Evolutionary conservation across 2,797 vertebrate genomes (phyloP), one percentile per base, ranked within the genome.

Genomic region (Scolopax bukidnonensis): DNA sequence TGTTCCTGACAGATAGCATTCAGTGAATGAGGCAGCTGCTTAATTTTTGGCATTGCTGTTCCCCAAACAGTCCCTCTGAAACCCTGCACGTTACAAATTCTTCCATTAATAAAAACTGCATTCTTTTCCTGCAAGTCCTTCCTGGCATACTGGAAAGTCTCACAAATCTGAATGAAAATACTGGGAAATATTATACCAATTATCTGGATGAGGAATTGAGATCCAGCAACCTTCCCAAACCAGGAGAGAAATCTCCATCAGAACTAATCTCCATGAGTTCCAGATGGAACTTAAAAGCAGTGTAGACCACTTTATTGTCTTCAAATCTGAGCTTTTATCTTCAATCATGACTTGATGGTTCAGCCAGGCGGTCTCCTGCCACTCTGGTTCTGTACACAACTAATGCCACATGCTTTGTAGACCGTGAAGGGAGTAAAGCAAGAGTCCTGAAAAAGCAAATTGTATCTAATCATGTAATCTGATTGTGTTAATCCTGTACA

Each of bases 41-140:
- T 91, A 84, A 95, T 95, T 95, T 94, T 95, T 96, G 81, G 83
- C 96, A 85, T 96, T 87, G 94, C 65, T 96, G 67, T 50, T 89
- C 56, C 38, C 32, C 51, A 30, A 60, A 45, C 51, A 68, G 80
- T 68, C 63, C 63, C 33, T 70, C 57, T 59, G 78, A 89, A 94
- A 77, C 23, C 10, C 56, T 68, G 60, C 33, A 36, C 53, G 84
- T 89, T 86, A 30, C 10, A 83, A 65, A 90, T 95, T 70, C 79
- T 93, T 96, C 87, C 63, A 40, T 64, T 93, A 73, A 79, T 79
- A 41, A 84, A 90, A 90, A 9, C 9, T 28, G 3, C n/a, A 13
- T 86, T 89, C 40, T 95, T 86, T 56, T 76, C 45, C 63, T 76
- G 43, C 19, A 59, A 64, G 23, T 61, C 40, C 8, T 60, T 82